Conservation (phyloP, 2,888 invertebrate genomes). For the Blastobasis lacticolella region DNA sequence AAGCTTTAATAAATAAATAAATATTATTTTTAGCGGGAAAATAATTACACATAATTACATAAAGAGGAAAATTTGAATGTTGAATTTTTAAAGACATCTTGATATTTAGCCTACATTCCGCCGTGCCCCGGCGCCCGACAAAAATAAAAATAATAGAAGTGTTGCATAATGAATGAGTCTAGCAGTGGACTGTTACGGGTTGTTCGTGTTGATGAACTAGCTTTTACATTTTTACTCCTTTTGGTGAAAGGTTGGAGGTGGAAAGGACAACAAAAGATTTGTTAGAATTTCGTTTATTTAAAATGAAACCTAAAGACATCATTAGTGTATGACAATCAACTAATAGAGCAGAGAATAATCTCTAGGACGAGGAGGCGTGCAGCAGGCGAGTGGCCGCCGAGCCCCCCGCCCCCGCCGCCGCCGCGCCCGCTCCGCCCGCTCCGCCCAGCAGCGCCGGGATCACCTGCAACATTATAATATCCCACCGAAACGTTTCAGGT, state of each 20-base stretch:
- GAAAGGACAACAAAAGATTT: not conserved
- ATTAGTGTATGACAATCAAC: not conserved
- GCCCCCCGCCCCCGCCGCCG: not conserved
- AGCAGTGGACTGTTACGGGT: too few relatives aligned
- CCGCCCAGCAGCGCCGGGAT: not conserved
- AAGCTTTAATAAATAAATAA: too few relatives aligned
- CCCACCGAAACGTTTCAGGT: not conserved
- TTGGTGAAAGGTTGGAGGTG: not conserved
- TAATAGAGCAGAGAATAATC: not conserved
- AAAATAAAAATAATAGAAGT: too few relatives aligned
- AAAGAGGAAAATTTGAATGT: too few relatives aligned
- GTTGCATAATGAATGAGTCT: too few relatives aligned
- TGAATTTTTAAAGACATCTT: too few relatives aligned
- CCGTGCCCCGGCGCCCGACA: too few relatives aligned
- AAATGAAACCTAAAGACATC: not conserved
- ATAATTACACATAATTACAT: too few relatives aligned
- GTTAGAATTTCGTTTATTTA: not conserved
- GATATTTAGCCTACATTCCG: too few relatives aligned
- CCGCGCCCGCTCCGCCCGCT: not conserved
- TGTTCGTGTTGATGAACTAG: not conserved
- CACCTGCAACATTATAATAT: not conserved
- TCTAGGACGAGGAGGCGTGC: not conserved
- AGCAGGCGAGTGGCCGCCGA: not conserved
- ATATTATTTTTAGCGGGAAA: too few relatives aligned
- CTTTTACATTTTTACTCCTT: not conserved